Evolutionary conservation across 2,888 invertebrate species (phyloP).

Genomic region (Lochmaea crataegi): DNA sequence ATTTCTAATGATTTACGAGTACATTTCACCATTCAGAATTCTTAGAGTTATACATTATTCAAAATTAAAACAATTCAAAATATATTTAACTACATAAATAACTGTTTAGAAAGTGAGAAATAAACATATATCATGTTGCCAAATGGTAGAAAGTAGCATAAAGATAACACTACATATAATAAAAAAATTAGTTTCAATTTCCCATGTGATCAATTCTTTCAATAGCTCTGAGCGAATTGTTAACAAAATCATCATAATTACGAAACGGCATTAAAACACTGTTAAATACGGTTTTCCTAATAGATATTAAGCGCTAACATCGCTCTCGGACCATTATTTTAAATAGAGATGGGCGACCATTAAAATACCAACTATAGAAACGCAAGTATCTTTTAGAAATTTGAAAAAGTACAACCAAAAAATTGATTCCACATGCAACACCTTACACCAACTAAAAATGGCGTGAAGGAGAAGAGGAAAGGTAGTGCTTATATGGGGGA

Average conservation of each 20-base stretch:
- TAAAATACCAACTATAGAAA: background rate
- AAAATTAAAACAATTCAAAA: background rate
- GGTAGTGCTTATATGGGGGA: no score
- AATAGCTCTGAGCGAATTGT: conserved; percentile 17
- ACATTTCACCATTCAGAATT: background rate
- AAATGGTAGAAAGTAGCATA: conserved; percentile 14
- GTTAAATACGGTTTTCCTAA: conserved; percentile 16
- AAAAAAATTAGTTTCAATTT: conserved; percentile 2
- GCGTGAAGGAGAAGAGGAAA: no score
- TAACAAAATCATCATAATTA: conserved; percentile 18
- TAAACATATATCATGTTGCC: conserved; percentile 5
- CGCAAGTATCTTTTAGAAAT: background rate
- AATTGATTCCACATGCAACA: no score
- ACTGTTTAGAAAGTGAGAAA: background rate
- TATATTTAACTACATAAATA: conserved; percentile 1
- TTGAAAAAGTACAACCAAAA: background rate
- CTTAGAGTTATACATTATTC: background rate
- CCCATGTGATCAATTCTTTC: background rate
- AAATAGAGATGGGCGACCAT: background rate
- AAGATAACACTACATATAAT: background rate
- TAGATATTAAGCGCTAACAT: conserved; percentile 11
- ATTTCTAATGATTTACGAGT: background rate
- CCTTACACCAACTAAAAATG: no score
- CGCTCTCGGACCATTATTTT: background rate
- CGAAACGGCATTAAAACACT: conserved; percentile 16